Evolutionary conservation across 2,113 vertebrate species (phyloP), one percentile per base, ranked within the genome.

Genomic region (Silurus glanis): DNA sequence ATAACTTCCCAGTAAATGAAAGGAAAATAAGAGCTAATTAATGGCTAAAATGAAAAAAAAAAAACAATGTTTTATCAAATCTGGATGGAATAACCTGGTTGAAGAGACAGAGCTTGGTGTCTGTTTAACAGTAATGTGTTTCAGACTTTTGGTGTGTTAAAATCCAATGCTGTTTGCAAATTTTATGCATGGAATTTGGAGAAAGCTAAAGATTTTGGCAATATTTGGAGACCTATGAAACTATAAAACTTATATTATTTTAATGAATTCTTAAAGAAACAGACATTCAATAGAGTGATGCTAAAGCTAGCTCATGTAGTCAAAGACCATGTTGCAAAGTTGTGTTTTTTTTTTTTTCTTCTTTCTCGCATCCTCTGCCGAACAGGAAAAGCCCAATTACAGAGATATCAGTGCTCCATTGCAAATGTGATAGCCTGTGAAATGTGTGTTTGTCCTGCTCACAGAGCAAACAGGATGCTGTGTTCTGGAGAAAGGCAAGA

Each of bases 401-500:
- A 93, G 90, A 90, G 92, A 92, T 94, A 92, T 90, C 87, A 61
- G 87, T 85, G 86, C 91, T 88, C 88, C 91, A 89, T 91, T 93
- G 93, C 92, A 93, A 92, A 91, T 53, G 91, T 91, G 92, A 92
- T 91, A 90, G 94, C 90, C 93, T 93, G 93, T 94, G 92, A 94
- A 94, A 94, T 93, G 91, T 94, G 88, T 93, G 92, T 94, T 94
- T 93, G 93, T 93, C 91, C 92, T 91, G 90, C 92, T 67, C 47
- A 58, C 84, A 90, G 89, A 83, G 92, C 93, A 95, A 95, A 95
- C 95, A 95, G 95, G 95, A 95, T 93, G 93, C 92, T 59, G 89
- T 89, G 89, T 89, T 91, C 91, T 91, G 90, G 90, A 92, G 92
- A 92, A 84, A 64, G 81, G 74, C 85, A 88, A 85, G 82, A 88